These are phyloP conservation scores for Pomatorhinus ruficollis DNA, from an alignment of 2,113 vertebrate genomes.

Conservation along the genomic window DNA sequence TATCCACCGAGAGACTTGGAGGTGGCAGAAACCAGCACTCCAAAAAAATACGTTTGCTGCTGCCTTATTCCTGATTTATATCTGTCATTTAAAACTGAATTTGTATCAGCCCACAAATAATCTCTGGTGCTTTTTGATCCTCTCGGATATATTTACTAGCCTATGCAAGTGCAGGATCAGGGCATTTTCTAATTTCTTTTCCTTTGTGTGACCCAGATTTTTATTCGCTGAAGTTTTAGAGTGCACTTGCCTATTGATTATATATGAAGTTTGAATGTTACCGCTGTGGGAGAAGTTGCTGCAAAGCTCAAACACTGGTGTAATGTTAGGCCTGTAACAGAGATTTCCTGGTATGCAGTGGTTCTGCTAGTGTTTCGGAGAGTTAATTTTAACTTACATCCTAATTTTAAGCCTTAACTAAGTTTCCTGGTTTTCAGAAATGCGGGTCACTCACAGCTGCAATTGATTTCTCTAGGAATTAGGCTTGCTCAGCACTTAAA, in stretches of 20 bases:
- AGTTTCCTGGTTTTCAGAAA: slow-evolving; percentile 3
- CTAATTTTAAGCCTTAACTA: neutral
- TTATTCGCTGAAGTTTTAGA: neutral
- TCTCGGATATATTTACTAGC: neutral
- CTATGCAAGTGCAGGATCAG: neutral
- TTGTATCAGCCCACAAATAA: neutral
- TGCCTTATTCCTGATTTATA: neutral
- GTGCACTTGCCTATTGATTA: neutral
- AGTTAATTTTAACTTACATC: neutral
- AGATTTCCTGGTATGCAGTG: neutral
- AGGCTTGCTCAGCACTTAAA: slow-evolving; percentile 12
- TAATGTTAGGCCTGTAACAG: neutral
- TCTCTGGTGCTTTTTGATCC: neutral
- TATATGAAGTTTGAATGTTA: neutral
- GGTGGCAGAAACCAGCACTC: neutral
- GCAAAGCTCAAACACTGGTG: neutral
- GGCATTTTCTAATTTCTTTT: neutral
- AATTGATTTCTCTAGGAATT: slow-evolving; percentile 34
- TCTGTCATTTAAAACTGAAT: neutral
- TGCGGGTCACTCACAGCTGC: neutral
- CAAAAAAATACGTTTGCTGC: neutral
- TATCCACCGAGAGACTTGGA: accelerated
- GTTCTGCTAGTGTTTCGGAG: neutral
- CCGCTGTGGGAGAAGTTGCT: neutral
- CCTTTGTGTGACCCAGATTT: neutral